These are phyloP conservation scores for Andinoacara biseriatus DNA, from an alignment of 2,113 vertebrate genomes.

Conservation along the genomic window DNA sequence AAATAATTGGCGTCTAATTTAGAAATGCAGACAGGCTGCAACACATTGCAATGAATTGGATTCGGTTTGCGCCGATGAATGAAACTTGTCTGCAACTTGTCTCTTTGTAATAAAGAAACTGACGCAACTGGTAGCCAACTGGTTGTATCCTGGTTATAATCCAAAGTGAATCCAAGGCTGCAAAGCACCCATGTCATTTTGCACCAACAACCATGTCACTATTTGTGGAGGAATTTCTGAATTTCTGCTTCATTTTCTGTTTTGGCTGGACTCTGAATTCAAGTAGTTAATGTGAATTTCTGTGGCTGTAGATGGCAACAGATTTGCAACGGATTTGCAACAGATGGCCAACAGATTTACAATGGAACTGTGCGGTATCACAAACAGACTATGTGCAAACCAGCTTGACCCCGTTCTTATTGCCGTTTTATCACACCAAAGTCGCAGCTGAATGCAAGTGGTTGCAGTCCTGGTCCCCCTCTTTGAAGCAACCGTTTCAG, in stretches of 20 bases:
- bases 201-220: not conserved
- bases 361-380: not conserved
- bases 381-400: not conserved
- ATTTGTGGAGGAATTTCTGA: not conserved
- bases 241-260: not conserved
- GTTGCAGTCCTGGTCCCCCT: not conserved
- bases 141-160: not conserved
- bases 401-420: not conserved
- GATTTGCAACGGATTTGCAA: not conserved
- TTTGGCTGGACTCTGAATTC: not conserved
- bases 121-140: not conserved
- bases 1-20: not conserved
- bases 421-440: not conserved
- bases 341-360: not conserved
- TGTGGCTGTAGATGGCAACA: not conserved
- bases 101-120: not conserved
- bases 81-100: not conserved
- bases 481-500: not conserved
- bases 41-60: not conserved
- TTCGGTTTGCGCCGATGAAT: not conserved
- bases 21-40: conserved; percentile 1
- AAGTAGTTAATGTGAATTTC: not conserved
- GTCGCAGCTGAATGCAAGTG: too few species aligned
- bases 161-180: not conserved
- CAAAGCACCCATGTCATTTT: not conserved